Conservation (phyloP, 1,140 invertebrate genomes). For the Calephelis virginiensis region DNA sequence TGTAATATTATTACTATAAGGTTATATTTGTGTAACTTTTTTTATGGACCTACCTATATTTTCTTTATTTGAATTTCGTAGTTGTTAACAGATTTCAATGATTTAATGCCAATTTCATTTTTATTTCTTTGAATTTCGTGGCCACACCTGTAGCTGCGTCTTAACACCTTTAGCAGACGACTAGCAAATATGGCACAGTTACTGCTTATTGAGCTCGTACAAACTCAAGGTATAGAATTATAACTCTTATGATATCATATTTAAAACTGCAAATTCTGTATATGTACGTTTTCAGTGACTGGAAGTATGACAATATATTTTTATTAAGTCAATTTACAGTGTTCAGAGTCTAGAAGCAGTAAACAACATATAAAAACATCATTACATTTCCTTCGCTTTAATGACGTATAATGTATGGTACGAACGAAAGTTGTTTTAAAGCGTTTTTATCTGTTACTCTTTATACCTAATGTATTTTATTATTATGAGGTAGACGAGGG, state of each 20-base stretch:
- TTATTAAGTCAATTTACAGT: constrained; percentile 14
- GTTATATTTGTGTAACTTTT: too few species aligned
- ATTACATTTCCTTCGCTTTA: background rate
- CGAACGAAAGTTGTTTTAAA: background rate
- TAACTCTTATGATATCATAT: background rate
- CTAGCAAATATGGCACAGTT: constrained; percentile 12
- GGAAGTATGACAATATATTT: constrained; percentile 7
- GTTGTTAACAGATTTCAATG: too few species aligned
- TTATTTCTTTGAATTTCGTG: background rate
- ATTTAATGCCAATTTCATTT: background rate
- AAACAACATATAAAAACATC: constrained; percentile 1
- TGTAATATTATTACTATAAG: too few species aligned
- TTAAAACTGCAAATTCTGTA: background rate
- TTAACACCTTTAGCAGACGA: constrained; percentile 7
- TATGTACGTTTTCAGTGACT: background rate
- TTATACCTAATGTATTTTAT: too few species aligned
- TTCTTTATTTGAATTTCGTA: too few species aligned
- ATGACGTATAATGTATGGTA: background rate
- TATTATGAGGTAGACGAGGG: too few species aligned
- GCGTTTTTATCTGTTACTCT: background rate
- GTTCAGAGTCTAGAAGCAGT: constrained; percentile 9
- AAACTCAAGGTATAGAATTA: background rate
- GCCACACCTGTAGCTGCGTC: constrained; percentile 1
- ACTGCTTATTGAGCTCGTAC: constrained; percentile 10
- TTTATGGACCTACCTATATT: too few species aligned